phyloP scores from a whole-genome alignment of 1,140 invertebrate species.

The Nomia melanderi region DNA sequence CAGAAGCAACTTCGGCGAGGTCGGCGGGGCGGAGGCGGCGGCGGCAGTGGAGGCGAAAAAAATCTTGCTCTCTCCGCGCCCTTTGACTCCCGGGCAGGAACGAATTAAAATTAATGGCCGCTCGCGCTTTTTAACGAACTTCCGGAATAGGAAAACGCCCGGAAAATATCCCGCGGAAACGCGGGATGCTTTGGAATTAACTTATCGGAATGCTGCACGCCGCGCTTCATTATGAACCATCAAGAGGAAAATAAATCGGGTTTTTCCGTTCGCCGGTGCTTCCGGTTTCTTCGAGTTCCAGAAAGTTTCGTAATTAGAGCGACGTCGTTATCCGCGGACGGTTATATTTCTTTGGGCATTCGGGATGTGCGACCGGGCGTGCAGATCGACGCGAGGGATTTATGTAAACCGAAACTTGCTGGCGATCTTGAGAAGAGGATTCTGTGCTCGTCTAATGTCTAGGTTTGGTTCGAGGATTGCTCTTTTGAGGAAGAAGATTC shows the following conservation, averaged over 20 bases:
- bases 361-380: no score
- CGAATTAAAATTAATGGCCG: slow-evolving; percentile 18
- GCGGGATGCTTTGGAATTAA: not conserved
- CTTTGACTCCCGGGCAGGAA: slow-evolving; percentile 2
- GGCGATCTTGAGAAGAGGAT: no score
- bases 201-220: not conserved
- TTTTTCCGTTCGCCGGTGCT: not conserved
- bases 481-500: no score
- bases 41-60: no score
- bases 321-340: no score
- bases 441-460: no score
- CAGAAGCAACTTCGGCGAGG: no score
- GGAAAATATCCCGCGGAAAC: not conserved
- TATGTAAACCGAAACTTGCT: no score
- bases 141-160: not conserved
- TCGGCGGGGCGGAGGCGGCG: not conserved
- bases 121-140: not conserved
- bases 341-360: no score
- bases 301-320: no score
- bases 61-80: not conserved
- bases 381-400: no score
- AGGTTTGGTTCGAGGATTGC: no score
- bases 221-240: not conserved
- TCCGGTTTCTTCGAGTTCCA: not conserved
- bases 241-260: not conserved